phyloP scores from a whole-genome alignment of 2,113 vertebrate species.

The Eptesicus fuscus region DNA sequence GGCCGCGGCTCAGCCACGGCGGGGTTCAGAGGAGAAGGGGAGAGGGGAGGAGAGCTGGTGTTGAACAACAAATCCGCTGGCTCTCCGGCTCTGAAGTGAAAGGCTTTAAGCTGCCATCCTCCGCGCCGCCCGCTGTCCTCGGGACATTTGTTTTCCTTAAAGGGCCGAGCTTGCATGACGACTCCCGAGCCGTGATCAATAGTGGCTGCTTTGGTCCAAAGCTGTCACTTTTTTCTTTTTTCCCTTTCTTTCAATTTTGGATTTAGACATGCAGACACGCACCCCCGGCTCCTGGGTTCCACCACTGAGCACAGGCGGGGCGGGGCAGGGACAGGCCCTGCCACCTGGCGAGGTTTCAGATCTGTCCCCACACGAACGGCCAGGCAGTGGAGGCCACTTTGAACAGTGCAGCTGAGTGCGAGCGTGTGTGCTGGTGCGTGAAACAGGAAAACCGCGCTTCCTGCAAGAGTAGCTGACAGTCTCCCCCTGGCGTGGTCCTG shows the following conservation, averaged over 20 bases:
- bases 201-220: slow-evolving; percentile 23
- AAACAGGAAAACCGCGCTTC: slow-evolving; percentile 40
- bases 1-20: slow-evolving; percentile 67
- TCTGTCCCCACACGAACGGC: background rate
- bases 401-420: slow-evolving; percentile 4
- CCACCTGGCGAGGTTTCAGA: slow-evolving; percentile 1
- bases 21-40: background rate
- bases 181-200: background rate
- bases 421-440: background rate
- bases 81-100: slow-evolving; percentile 56
- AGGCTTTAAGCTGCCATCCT: slow-evolving; percentile 44
- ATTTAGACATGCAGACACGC: slow-evolving; percentile 36
- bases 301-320: background rate
- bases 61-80: slow-evolving; percentile 36
- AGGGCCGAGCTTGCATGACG: slow-evolving; percentile 10
- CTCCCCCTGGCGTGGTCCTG: slow-evolving; percentile 39
- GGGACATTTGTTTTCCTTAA: background rate
- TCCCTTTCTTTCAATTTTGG: slow-evolving; percentile 55
- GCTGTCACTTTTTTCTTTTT: slow-evolving; percentile 1
- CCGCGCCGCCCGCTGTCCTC: background rate
- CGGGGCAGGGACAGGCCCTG: background rate
- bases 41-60: background rate
- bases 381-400: slow-evolving; percentile 28
- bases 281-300: background rate
- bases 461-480: slow-evolving; percentile 39